Base-by-base conservation (phyloP, 2,888 invertebrate species). In the Craniophora ligustri region DNA sequence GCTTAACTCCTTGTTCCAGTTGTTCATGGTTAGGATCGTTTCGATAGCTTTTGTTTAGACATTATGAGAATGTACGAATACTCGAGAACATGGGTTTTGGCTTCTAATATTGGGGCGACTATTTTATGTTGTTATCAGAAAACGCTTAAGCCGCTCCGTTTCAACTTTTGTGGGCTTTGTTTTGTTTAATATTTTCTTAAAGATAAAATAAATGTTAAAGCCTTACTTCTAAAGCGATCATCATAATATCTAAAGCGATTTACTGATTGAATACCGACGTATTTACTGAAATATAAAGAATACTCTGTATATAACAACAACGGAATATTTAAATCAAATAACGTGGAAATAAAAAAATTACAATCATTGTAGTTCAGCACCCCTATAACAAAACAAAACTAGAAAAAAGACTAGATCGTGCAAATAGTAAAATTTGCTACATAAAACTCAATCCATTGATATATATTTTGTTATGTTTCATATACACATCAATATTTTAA, bases 21-120 rank as follows among this genome's bases (percentile, higher is more conserved):
- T 74, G 79, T 82, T 84, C 79, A 76, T 76, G 78, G 68, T 71
- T 80, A 65, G 76, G 71, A 78, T 75, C 67, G 75, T 72, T 80
- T 67, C 77, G 72, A 88, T 85, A 71, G 82, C 85, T 79, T 86
- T 88, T 89, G 87, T 88, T 88, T 81, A 81, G 83, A 87, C 84
- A 84, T 88, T 85, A 87, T 81, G 82, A 78, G 84, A 85, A 83
- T 79, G 82, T 88, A 85, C 79, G 82, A 82, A 85, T 83, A 65
- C 79, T 79, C 77, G 84, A 72, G 81, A 85, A 85, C 86, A 82
- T 75, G 77, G 77, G 75, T 76, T 82, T 79, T 76, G 79, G 78
- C 72, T 76, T 78, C 76, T 78, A 77, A 82, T 82, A 81, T 79
- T 72, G 76, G 57, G 48, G 56, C 64, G 68, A 62, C 65, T 68